Base-by-base conservation (phyloP, 2,888 invertebrate species). In the Brachylomia viminalis region DNA sequence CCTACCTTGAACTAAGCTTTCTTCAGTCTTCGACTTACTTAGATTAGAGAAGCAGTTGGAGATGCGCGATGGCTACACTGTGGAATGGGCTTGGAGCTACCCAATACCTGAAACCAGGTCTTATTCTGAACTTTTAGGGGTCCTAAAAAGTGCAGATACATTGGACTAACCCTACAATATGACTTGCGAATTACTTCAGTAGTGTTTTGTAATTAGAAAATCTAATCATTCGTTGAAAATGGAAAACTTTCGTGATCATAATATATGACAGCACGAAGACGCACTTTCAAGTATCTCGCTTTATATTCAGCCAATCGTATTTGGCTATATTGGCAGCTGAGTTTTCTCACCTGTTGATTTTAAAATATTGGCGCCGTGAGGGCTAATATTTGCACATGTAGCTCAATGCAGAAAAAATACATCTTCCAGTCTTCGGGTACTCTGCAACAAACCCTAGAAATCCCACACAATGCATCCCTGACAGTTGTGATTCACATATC, bases 1-100 rank as follows among this genome's bases (percentile, higher is more conserved):
- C 88, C 91, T 92, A 87, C 93, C 94, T 93, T 92, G 93, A 93
- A 93, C 92, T 92, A 92, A 93, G 91, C 90, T 91, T 89, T 54
- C 33, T 92, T 92, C 88, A 90, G 90, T 54, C 33, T 92, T 92
- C 88, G 90, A 90, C 61, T 72, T 65, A 64, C 13, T 80, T 66
- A 80, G 69, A 73, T 6, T 45, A 1, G 3, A 11, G 10, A 15
- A 62, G 52, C 70, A 88, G 49, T 23, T 17, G 11, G 54, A 72
- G 87, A 74, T 76, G 58, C 7, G 52, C 67, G 49, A 79, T 27
- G 52, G 10, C 15, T 33, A 62, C 73, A 17, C 38, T 38, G 7
- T 38, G 38, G 38, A 67, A 33, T 56, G 17, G 17, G n/a, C 5
- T 54, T 66, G 17, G 30, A 66, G 15, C 66, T 66, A 15, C n/a